Evolutionary conservation across 2,113 vertebrate species (phyloP).

Genomic region (Rhabdomys dilectus): DNA sequence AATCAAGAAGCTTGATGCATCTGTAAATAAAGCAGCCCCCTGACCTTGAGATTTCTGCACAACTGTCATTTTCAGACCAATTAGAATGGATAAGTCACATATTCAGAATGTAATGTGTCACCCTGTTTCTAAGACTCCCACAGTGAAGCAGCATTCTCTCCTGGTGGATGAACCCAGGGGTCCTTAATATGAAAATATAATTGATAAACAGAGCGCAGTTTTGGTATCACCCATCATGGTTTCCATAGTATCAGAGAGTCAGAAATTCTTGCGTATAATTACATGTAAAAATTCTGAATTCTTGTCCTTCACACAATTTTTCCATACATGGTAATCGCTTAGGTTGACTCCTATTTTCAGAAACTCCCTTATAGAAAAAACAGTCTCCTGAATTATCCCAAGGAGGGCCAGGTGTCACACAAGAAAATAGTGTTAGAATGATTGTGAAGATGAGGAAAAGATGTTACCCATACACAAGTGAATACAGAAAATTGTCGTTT

Average conservation of each 20-base stretch:
- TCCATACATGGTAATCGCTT: neutral
- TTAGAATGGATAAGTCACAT: conserved; percentile 58
- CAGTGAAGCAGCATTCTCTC: conserved; percentile 45
- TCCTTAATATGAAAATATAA: conserved; percentile 45
- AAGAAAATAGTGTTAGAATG: neutral
- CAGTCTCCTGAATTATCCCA: neutral
- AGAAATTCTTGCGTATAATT: conserved; percentile 48
- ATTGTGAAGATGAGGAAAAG: neutral
- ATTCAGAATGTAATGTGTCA: conserved; percentile 48
- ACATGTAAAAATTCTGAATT: conserved; percentile 32
- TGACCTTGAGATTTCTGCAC: conserved; percentile 50
- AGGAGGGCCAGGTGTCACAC: neutral
- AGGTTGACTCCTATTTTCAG: neutral
- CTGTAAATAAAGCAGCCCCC: conserved; percentile 60
- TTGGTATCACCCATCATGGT: conserved; percentile 10
- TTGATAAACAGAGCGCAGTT: conserved; percentile 54
- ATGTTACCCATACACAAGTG: neutral
- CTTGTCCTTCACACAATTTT: neutral
- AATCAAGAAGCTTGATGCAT: conserved; percentile 48
- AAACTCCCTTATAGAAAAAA: neutral
- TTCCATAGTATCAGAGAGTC: conserved; percentile 6
- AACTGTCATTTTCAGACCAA: conserved; percentile 66
- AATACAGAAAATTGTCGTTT: neutral
- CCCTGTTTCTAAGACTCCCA: conserved; percentile 17
- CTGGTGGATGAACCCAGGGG: neutral